These are phyloP conservation scores for Micromys minutus DNA, from an alignment of 2,113 vertebrate genomes.

Conservation along the genomic window DNA sequence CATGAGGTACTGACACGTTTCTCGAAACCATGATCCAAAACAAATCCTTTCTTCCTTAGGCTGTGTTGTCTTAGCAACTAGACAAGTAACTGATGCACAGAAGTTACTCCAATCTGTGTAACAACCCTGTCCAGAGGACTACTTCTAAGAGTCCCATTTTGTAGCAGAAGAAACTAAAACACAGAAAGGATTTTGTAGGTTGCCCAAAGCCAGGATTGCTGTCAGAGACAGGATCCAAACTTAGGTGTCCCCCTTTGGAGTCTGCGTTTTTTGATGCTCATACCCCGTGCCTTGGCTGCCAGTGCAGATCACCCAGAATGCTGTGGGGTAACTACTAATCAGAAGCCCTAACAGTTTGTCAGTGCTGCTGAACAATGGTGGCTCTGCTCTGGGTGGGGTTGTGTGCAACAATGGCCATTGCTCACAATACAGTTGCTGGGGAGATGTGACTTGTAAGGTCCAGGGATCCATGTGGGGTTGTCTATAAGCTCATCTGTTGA, in stretches of 20 bases:
- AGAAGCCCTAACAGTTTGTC: neutral
- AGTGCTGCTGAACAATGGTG: neutral
- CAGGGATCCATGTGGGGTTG: neutral
- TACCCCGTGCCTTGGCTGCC: neutral
- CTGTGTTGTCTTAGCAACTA: neutral
- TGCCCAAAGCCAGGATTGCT: neutral
- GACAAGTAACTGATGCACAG: fast-evolving
- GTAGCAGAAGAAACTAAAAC: neutral
- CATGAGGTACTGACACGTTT: neutral
- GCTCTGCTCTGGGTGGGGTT: neutral
- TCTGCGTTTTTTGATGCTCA: neutral
- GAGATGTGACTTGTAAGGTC: neutral
- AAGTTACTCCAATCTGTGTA: neutral
- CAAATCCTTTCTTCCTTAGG: neutral
- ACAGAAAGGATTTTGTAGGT: neutral
- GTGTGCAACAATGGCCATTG: neutral
- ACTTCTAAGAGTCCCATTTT: neutral
- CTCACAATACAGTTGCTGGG: neutral
- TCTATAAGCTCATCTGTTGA: neutral
- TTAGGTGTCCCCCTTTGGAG: neutral
- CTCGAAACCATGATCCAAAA: neutral
- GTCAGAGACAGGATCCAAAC: neutral
- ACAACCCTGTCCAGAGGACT: neutral
- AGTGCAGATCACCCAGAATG: neutral
- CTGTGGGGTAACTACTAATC: fast-evolving